These are phyloP conservation scores for Alligator sinensis DNA, from an alignment of 2,113 vertebrate species.

Conservation along the genomic window DNA sequence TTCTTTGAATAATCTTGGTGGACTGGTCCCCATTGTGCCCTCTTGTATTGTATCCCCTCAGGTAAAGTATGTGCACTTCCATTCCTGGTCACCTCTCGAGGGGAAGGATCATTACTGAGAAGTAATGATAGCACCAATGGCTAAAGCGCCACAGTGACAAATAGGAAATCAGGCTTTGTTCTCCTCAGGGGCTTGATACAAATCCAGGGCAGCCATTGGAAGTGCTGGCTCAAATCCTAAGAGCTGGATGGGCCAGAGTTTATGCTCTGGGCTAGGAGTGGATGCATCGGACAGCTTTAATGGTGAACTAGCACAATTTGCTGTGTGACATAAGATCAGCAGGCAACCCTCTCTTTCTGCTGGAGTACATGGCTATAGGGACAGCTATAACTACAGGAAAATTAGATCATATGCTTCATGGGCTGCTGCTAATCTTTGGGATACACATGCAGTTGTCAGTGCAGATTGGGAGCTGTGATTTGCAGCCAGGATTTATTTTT, in stretches of 20 bases:
- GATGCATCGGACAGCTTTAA: accelerated
- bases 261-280: background rate
- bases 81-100: background rate
- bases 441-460: background rate
- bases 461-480: background rate
- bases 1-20: background rate
- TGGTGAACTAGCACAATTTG: background rate
- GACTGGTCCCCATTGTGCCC: background rate
- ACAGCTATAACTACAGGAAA: background rate
- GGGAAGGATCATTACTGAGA: background rate
- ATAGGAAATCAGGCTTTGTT: background rate
- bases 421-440: background rate
- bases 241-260: accelerated
- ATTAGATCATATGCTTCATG: accelerated
- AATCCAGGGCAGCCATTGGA: background rate
- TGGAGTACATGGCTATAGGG: background rate
- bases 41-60: background rate
- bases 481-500: background rate
- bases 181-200: background rate
- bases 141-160: background rate
- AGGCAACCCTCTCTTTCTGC: background rate
- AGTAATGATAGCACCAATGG: background rate
- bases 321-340: background rate
- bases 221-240: background rate
- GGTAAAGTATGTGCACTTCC: background rate